Evolutionary conservation across 2,113 vertebrate species (phyloP), one percentile per base, ranked within the genome.

Genomic region (Forbesichthys agassizii): DNA sequence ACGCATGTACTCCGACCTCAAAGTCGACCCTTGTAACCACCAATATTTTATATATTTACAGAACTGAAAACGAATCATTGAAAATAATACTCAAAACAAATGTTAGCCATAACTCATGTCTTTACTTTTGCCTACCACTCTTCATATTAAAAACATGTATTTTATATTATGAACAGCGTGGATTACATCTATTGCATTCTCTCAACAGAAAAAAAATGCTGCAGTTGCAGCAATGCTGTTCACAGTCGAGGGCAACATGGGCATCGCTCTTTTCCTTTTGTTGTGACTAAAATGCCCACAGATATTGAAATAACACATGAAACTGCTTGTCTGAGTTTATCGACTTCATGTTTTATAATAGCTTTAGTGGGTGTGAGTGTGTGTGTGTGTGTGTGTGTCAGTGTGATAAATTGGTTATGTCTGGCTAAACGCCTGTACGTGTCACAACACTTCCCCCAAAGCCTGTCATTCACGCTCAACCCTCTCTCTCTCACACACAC

Each of bases 161-260:
- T 52, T 11, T 42, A 5, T 14, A 11, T 5, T 42, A 42, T 53
- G 14, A n/a, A 13, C 10, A 14, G n/a, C 1, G 52, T 53, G 52
- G 52, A n/a, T 13, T 42, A 42, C 36, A 42, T 42, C 7, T 42
- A 42, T 7, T 42, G 27, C 27, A 27, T 27, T 27, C 65, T 83
- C 83, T 73, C 80, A 61, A 69, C 67, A 81, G 78, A 86, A 84
- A 78, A 81, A 75, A 86, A 84, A 78, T 75, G 65, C 71, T 52
- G 78, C 67, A 71, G 77, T 80, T 77, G 73, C 73, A 65, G 61
- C 81, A 42, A 55, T 14, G 67, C 78, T 74, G 48, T 61, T 82
- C 76, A 78, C 73, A 77, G 67, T 67, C 20, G n/a, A 69, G 56
- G 57, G 69, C 60, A 78, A 60, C 57, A 1, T 53, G 66, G 71